These are phyloP conservation scores for Forpus xanthops DNA, from an alignment of 2,797 vertebrate species.

Conservation along the genomic window DNA sequence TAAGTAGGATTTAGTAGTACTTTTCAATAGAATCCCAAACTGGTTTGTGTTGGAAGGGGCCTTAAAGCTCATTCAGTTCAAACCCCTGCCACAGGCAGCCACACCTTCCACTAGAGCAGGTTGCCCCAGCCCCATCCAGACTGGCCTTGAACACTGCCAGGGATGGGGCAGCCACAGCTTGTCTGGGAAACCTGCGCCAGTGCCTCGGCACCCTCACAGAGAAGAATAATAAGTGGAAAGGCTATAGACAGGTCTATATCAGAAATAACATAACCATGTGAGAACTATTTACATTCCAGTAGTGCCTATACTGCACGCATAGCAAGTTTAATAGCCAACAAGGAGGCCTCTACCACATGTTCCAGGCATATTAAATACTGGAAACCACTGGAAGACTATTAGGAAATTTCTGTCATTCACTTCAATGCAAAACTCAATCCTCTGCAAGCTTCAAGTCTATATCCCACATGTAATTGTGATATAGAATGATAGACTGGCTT, in stretches of 20 bases:
- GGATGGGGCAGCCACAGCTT: neutral
- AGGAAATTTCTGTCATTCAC: neutral
- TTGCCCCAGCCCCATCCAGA: fast-evolving
- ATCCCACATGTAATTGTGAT: fast-evolving
- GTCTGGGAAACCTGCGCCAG: neutral
- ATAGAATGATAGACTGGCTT: neutral
- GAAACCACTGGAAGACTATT: neutral
- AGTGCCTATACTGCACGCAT: neutral
- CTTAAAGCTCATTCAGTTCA: neutral
- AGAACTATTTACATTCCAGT: neutral
- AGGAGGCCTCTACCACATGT: neutral
- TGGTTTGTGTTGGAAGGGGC: neutral
- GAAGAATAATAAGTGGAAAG: neutral
- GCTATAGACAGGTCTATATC: neutral
- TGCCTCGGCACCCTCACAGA: neutral
- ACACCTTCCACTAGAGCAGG: fast-evolving
- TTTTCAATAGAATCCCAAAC: neutral
- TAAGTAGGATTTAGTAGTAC: neutral
- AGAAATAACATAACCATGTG: neutral
- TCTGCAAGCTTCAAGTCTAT: neutral
- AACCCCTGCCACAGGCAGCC: neutral
- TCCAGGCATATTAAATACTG: neutral
- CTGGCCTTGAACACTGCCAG: neutral
- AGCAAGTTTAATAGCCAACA: neutral
- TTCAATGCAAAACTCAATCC: neutral